These are phyloP conservation scores for Enchytraeus crypticus DNA, from an alignment of 2,888 invertebrate genomes.

Conservation along the genomic window DNA sequence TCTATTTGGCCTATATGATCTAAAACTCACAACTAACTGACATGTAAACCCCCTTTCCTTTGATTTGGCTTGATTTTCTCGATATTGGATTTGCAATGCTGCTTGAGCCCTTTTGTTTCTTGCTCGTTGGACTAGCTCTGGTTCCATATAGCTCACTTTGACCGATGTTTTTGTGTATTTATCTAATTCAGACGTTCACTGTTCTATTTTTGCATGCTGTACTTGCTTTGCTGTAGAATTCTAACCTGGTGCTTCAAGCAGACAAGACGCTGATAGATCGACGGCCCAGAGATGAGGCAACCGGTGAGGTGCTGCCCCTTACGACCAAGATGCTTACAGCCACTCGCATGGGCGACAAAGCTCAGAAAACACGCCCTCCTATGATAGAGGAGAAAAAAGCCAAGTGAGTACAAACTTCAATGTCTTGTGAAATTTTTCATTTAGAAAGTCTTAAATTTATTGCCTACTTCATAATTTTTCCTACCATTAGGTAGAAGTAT, in stretches of 20 bases:
- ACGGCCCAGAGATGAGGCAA: constrained; percentile 94
- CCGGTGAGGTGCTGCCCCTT: constrained; percentile 93
- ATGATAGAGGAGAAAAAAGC: constrained; percentile 53
- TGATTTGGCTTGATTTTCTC: too few relatives aligned
- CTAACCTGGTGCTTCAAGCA: constrained; percentile 98
- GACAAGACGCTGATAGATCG: constrained; percentile 94
- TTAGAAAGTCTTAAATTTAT: background rate
- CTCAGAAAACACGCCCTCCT: constrained; percentile 82
- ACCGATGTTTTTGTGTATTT: background rate
- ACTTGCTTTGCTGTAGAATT: constrained; percentile 72
- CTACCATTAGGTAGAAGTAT: too few relatives aligned
- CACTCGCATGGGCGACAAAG: constrained; percentile 92
- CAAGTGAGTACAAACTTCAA: constrained; percentile 17
- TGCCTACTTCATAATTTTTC: too few relatives aligned
- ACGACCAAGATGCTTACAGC: constrained; percentile 73
- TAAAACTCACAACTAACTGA: too few relatives aligned
- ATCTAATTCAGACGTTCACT: constrained; percentile 1
- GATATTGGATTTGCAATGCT: background rate
- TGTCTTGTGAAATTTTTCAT: background rate
- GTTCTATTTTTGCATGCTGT: background rate
- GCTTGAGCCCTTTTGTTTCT: too few relatives aligned
- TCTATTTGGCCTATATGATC: too few relatives aligned
- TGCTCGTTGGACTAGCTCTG: too few relatives aligned
- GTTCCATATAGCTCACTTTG: too few relatives aligned
- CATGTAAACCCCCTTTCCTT: too few relatives aligned